These are phyloP conservation scores for Alaudala cheleensis DNA, from an alignment of 2,113 vertebrate species.

Conservation along the genomic window DNA sequence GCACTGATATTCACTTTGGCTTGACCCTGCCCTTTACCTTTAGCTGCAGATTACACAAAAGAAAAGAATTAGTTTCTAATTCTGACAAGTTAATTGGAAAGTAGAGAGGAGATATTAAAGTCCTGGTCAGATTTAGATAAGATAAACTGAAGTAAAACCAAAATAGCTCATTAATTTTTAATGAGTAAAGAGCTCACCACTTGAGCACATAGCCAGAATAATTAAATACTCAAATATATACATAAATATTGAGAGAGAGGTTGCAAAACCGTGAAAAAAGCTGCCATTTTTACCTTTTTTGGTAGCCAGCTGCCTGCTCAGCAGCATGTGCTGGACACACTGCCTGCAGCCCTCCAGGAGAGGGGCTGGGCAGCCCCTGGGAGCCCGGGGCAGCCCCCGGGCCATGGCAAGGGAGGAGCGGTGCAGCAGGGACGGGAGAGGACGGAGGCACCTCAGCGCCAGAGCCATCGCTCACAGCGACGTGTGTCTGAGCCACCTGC, in stretches of 20 bases:
- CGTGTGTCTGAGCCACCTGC: background rate
- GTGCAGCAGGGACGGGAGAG: slow-evolving; percentile 69
- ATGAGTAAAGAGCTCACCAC: background rate
- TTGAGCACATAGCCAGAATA: background rate
- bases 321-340: background rate
- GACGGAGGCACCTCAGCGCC: slow-evolving; percentile 72
- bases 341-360: slow-evolving; percentile 3
- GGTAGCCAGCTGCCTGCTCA: slow-evolving; percentile 81
- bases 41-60: slow-evolving; percentile 72
- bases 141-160: background rate
- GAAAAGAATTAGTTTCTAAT: background rate
- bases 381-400: slow-evolving; percentile 17
- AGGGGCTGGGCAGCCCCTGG: background rate
- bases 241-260: background rate
- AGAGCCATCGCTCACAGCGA: slow-evolving; percentile 38
- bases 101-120: background rate
- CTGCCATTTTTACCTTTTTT: slow-evolving; percentile 86
- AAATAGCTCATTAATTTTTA: background rate
- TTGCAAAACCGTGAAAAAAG: background rate
- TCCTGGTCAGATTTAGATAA: background rate
- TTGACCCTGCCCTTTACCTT: slow-evolving; percentile 85
- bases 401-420: background rate
- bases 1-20: slow-evolving; percentile 87
- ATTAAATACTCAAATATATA: background rate
- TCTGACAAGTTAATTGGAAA: background rate